phyloP scores from a whole-genome alignment of 2,888 invertebrate genomes.

The Myopa testacea region DNA sequence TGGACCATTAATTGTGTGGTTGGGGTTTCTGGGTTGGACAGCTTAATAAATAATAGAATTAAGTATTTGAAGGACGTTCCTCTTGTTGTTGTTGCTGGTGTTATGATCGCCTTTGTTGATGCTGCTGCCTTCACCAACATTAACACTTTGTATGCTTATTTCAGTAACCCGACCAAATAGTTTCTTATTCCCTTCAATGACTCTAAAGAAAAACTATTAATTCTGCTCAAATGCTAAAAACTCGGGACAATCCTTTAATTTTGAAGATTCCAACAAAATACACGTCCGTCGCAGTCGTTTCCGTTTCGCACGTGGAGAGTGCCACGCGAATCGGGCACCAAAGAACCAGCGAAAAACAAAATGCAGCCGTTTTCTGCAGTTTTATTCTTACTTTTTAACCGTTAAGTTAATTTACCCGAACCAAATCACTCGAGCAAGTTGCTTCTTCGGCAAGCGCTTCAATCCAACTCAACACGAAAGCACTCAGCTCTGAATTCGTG shows the following conservation, averaged over 20 bases:
- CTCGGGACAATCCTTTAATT: too few species aligned
- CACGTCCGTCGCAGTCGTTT: background rate
- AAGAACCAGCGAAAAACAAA: too few species aligned
- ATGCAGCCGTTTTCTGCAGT: background rate
- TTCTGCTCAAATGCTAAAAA: too few species aligned
- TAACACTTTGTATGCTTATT: background rate
- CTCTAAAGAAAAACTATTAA: too few species aligned
- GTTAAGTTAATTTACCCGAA: slow-evolving; percentile 20
- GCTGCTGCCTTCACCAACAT: slow-evolving; percentile 3
- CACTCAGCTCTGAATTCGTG: background rate
- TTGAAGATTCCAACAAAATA: too few species aligned
- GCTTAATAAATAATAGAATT: slow-evolving; percentile 40
- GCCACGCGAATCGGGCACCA: too few species aligned
- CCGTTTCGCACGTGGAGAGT: slow-evolving; percentile 2
- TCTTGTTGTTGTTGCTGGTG: slow-evolving; percentile 20
- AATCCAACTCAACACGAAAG: slow-evolving; percentile 31
- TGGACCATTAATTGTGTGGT: slow-evolving; percentile 21
- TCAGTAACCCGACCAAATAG: background rate
- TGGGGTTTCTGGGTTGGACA: slow-evolving; percentile 19
- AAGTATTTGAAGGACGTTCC: slow-evolving; percentile 26
- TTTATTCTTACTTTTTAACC: background rate
- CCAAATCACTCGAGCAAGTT: slow-evolving; percentile 20
- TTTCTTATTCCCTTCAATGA: background rate
- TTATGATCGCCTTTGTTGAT: slow-evolving; percentile 34
- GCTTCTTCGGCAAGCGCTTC: slow-evolving; percentile 26